A percentile compares a stretch with the other conserved stretches of the same genome.
These are phyloP conservation scores for Echinarachnius parma DNA, from an alignment of 53 echinoderm and acorn worm species.

Conservation along the genomic window DNA sequence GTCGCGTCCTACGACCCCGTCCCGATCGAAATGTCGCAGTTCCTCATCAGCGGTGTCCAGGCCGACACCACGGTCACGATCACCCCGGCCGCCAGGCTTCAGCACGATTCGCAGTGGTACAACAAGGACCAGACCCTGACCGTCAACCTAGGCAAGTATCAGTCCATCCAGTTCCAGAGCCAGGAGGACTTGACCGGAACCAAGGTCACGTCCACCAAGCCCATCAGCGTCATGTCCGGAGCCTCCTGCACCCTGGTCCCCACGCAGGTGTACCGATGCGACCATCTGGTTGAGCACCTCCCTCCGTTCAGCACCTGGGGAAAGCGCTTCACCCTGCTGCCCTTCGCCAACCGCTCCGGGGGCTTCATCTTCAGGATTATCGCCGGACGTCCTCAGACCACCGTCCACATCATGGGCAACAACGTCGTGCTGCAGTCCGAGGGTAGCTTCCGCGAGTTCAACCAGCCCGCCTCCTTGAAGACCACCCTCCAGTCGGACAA, in stretches of 20 bases:
- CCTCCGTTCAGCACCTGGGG: slow-evolving; percentile 95
- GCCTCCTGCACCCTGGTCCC: slow-evolving; percentile 90
- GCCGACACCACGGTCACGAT: slow-evolving; percentile 65
- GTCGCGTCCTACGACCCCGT: slow-evolving; percentile 83
- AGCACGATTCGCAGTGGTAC: slow-evolving; percentile 55
- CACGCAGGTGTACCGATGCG: slow-evolving; percentile 65
- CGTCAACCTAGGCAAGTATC: slow-evolving; percentile 57
- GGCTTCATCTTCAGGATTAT: slow-evolving; percentile 86
- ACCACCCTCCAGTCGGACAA: slow-evolving; percentile 70
- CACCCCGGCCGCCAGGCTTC: slow-evolving; percentile 37
- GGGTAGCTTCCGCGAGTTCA: slow-evolving; percentile 81
- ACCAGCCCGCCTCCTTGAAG: slow-evolving; percentile 64
- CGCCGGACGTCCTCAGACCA: slow-evolving; percentile 72
- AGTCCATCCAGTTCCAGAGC: slow-evolving; percentile 90
- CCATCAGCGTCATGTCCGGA: slow-evolving; percentile 76
- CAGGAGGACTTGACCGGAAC: slow-evolving; percentile 76
- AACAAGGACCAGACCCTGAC: slow-evolving; percentile 60
- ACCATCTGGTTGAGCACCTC: slow-evolving; percentile 85
- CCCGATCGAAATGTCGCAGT: slow-evolving; percentile 76
- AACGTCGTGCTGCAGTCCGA: slow-evolving; percentile 53
- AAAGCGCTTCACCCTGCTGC: slow-evolving; percentile 82
- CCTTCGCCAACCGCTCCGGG: slow-evolving; percentile 76
- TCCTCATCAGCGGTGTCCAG: slow-evolving; percentile 59
- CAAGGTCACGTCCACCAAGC: slow-evolving; percentile 64
- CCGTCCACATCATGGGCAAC: slow-evolving; percentile 72